A percentile compares a stretch with the other conserved stretches of the same genome.
phyloP scores from a whole-genome alignment of 2,888 invertebrate species.

The Sabatieria punctata region DNA sequence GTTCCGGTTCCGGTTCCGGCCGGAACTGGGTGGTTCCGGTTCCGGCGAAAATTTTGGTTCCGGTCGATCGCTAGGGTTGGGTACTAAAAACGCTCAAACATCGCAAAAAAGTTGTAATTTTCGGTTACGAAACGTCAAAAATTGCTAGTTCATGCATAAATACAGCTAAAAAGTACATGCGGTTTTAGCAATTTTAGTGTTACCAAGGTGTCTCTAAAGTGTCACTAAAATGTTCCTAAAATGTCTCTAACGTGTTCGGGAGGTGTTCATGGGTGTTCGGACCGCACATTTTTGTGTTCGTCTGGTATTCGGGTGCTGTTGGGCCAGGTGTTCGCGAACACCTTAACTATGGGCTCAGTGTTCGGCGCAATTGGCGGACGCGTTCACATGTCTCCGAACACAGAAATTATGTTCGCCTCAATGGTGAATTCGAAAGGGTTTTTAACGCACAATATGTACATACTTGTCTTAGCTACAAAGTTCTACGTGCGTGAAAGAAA shows the following conservation, averaged over 20 bases:
- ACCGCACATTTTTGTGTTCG: too few species aligned
- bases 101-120: too few species aligned
- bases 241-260: too few species aligned
- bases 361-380: not conserved
- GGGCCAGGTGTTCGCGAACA: not conserved
- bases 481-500: not conserved
- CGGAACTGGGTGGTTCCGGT: too few species aligned
- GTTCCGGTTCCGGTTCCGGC: too few species aligned
- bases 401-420: not conserved
- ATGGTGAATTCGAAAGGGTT: not conserved
- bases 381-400: not conserved
- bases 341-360: not conserved
- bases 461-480: not conserved
- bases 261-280: conserved; percentile 12
- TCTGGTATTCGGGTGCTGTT: not conserved
- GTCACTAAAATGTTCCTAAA: conserved; percentile 7
- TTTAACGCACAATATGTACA: too few species aligned
- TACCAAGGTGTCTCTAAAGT: too few species aligned
- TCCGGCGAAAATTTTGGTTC: too few species aligned
- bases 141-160: not conserved
- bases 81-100: too few species aligned
- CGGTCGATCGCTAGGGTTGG: too few species aligned
- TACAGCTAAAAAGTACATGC: not conserved
- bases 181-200: not conserved
- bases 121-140: too few species aligned